Evolutionary conservation across 2,113 vertebrate species (phyloP), one percentile per base, ranked within the genome.

Genomic region (Nothoprocta perdicaria): DNA sequence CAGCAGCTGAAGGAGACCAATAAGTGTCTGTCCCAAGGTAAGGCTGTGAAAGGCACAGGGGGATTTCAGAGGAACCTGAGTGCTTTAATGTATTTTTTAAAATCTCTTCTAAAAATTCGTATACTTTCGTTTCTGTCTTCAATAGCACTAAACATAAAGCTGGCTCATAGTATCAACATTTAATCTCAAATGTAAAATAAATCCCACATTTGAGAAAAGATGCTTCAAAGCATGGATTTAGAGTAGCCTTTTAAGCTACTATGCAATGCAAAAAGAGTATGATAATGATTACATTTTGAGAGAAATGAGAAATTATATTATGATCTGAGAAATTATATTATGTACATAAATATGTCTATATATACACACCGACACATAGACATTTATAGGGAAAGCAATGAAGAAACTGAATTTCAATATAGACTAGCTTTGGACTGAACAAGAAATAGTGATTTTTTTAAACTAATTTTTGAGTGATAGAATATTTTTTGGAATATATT

Each of bases 381-480:
- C 24, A 80, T 80, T 83, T 85, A 50, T 55, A 68, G 58, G 14
- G 10, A 26, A 29, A 89, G 3, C 19, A 73, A 71, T 43, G 21
- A 31, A 84, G 58, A 85, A 78, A 43, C 27, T 71, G 63, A 43
- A 93, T 80, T 87, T 87, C 60, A 46, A 4, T 71, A 46, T 5
- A 63, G 46, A 40, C 24, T 43, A 14, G 29, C 66, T 85, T 92
- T 92, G 55, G 58, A 35, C 16, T 87, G 35, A 55, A 75, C 16
- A 67, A 80, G 26, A 19, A 73, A 41, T 14, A 50, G 3, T 12
- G 23, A 53, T 80, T 92, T 46, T 93, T 91, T 18, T 5, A 43
- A 86, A 62, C 21, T 91, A 81, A 65, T 83, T 86, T 91, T 94
- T 93, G 66, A 94, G 38, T 84, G 88, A 93, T 63, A 73, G 88